Evolutionary conservation across 2,888 invertebrate genomes (phyloP).

Genomic region (Brachyptera risi): DNA sequence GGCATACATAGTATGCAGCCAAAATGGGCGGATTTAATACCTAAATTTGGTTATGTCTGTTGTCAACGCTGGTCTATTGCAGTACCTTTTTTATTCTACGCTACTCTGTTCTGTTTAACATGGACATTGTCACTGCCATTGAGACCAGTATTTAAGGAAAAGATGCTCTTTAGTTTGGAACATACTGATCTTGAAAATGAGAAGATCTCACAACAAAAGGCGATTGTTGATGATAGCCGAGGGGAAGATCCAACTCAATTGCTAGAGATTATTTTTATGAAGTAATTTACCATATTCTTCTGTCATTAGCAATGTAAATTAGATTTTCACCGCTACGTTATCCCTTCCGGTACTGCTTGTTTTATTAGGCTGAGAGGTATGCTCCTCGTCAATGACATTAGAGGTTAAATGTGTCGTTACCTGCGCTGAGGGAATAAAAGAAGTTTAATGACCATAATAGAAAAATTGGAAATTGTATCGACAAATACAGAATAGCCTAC

Average conservation of each 20-base stretch:
- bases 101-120: slow-evolving; percentile 51
- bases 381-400: too few species aligned
- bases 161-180: slow-evolving; percentile 14
- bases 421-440: too few species aligned
- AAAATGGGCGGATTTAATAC: slow-evolving; percentile 3
- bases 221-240: slow-evolving; percentile 45
- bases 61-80: slow-evolving; percentile 50
- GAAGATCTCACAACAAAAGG: slow-evolving; percentile 32
- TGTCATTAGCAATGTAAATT: background rate
- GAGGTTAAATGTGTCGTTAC: too few species aligned
- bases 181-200: slow-evolving; percentile 29
- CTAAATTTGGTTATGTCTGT: slow-evolving; percentile 29
- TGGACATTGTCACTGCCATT: slow-evolving; percentile 50
- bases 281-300: slow-evolving; percentile 42
- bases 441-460: too few species aligned
- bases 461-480: too few species aligned
- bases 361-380: too few species aligned
- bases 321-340: too few species aligned
- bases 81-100: slow-evolving; percentile 52
- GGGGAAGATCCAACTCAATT: slow-evolving; percentile 47
- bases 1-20: slow-evolving; percentile 6
- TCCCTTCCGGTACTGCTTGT: too few species aligned
- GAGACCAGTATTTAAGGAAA: slow-evolving; percentile 37
- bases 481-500: too few species aligned
- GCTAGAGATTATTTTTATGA: slow-evolving; percentile 47